Conservation (phyloP, 2,113 vertebrate species). For the Mustelus asterias region DNA sequence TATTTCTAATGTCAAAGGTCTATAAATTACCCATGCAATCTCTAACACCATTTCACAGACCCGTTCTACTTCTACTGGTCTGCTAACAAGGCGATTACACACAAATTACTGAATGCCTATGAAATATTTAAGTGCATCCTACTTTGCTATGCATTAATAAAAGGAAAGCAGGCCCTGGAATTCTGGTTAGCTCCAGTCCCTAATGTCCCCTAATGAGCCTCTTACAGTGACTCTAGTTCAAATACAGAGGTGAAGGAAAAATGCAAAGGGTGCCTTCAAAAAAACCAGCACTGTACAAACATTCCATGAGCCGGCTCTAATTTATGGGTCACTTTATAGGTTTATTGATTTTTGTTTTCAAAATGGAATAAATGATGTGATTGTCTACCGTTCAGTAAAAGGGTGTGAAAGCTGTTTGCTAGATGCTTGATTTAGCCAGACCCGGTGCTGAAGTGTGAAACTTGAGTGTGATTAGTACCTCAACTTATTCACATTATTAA, state of each 20-base stretch:
- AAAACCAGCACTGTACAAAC: slow-evolving; percentile 75
- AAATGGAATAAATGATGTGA: slow-evolving; percentile 84
- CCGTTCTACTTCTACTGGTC: slow-evolving; percentile 75
- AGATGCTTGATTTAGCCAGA: slow-evolving; percentile 46
- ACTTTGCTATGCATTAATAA: slow-evolving; percentile 97
- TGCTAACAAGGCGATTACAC: slow-evolving; percentile 92
- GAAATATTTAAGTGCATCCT: slow-evolving; percentile 94
- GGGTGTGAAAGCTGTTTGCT: slow-evolving; percentile 52
- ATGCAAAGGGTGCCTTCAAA: slow-evolving; percentile 75
- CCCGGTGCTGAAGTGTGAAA: slow-evolving; percentile 21
- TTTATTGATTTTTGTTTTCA: slow-evolving; percentile 93
- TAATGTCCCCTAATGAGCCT: slow-evolving; percentile 86
- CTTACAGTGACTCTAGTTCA: slow-evolving; percentile 81
- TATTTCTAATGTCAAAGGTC: slow-evolving; percentile 68
- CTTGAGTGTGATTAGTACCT: slow-evolving; percentile 13
- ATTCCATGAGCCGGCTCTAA: slow-evolving; percentile 74
- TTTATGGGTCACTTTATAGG: slow-evolving; percentile 85
- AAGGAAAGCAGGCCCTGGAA: slow-evolving; percentile 79
- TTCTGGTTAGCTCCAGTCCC: slow-evolving; percentile 78
- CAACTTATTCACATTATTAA: slow-evolving; percentile 25
- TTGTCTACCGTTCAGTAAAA: slow-evolving; percentile 63
- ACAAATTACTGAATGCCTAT: slow-evolving; percentile 90
- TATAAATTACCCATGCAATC: slow-evolving; percentile 74
- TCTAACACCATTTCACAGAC: slow-evolving; percentile 75
- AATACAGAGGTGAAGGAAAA: slow-evolving; percentile 82